Conservation (phyloP, 2,797 vertebrate species). For the Mus caroli region DNA sequence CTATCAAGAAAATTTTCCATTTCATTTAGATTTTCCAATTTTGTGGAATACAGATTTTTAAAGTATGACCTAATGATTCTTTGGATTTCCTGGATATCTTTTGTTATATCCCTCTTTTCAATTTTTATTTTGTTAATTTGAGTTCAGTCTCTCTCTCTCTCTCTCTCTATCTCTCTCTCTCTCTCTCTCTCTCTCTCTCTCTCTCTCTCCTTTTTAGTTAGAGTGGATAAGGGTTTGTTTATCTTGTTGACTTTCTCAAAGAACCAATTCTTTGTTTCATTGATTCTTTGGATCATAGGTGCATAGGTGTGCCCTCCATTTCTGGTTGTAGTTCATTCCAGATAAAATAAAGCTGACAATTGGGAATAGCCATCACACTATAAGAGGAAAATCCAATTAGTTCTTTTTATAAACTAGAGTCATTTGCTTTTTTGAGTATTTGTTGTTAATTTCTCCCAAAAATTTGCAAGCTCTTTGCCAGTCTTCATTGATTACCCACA, state of each 20-base stretch:
- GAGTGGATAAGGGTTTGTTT: neutral
- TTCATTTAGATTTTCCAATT: neutral
- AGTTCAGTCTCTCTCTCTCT: no score
- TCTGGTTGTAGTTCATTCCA: neutral
- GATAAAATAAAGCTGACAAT: neutral
- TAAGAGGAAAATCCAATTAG: neutral
- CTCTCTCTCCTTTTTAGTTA: neutral
- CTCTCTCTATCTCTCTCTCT: no score
- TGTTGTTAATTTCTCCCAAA: neutral
- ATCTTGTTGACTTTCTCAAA: neutral
- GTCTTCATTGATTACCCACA: neutral
- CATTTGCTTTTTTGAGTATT: neutral
- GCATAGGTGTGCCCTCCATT: neutral
- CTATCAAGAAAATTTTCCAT: neutral
- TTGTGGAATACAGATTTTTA: neutral
- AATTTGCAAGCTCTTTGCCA: neutral
- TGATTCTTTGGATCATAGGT: neutral
- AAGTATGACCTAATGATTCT: neutral
- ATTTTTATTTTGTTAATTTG: neutral
- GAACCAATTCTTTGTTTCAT: neutral
- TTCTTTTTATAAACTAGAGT: neutral
- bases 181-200: no score
- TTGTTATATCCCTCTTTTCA: neutral
- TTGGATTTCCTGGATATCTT: neutral
- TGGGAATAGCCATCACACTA: neutral